A percentile compares a stretch with the other conserved stretches of the same genome.
phyloP scores from a whole-genome alignment of 2,888 invertebrate species.

The Epirrhoe tristata region DNA sequence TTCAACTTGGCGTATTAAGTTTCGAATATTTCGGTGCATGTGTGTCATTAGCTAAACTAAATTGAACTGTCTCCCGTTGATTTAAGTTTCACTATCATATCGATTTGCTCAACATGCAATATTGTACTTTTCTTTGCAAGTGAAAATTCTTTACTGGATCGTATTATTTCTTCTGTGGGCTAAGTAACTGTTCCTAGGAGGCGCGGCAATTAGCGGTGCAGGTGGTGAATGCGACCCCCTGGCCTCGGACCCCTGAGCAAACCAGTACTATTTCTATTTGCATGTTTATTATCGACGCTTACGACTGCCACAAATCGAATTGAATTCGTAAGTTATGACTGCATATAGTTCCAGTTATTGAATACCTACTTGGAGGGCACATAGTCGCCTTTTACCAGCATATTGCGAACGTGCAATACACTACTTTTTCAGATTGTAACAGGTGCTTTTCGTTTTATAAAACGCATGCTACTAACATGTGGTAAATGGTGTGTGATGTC shows the following conservation, averaged over 20 bases:
- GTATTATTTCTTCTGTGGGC: slow-evolving; percentile 14
- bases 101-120: not conserved
- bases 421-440: slow-evolving; percentile 14
- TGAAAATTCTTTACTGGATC: slow-evolving; percentile 5
- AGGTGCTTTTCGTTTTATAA: slow-evolving; percentile 42
- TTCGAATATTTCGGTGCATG: not conserved
- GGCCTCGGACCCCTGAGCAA: slow-evolving; percentile 59
- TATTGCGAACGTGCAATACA: slow-evolving; percentile 45
- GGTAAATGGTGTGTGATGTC: slow-evolving; percentile 47
- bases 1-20: not conserved
- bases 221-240: slow-evolving; percentile 79
- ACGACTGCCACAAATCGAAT: slow-evolving; percentile 56
- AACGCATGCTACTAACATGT: slow-evolving; percentile 50
- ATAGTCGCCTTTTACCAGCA: slow-evolving; percentile 55
- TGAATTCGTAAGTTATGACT: slow-evolving; percentile 54
- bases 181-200: slow-evolving; percentile 74
- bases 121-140: not conserved
- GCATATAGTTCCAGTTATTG: slow-evolving; percentile 49
- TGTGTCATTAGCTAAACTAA: not conserved
- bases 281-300: slow-evolving; percentile 69
- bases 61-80: not conserved
- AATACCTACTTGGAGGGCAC: slow-evolving; percentile 50
- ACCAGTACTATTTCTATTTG: slow-evolving; percentile 62
- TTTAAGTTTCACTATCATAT: not conserved
- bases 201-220: slow-evolving; percentile 80